These are phyloP conservation scores for Solenopsis invicta DNA, from an alignment of 1,140 invertebrate genomes.

Conservation along the genomic window DNA sequence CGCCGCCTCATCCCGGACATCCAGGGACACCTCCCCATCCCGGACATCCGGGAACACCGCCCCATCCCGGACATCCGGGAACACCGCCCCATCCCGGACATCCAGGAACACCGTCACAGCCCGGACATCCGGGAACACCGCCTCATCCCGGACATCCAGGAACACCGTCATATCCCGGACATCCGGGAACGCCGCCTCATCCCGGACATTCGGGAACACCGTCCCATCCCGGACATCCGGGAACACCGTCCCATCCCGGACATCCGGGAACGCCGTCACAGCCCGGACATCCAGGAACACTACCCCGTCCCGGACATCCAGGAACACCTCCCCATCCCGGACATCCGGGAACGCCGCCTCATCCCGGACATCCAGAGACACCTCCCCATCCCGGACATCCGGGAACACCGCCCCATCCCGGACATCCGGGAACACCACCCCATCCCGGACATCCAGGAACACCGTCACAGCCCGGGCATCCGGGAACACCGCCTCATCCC, in stretches of 20 bases:
- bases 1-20: conserved; percentile 52
- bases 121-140: conserved; percentile 40
- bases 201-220: too few relatives aligned
- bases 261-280: background rate
- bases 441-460: conserved; percentile 1
- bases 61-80: conserved; percentile 85
- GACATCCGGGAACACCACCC: conserved; percentile 81
- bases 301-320: too few relatives aligned
- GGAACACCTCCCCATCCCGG: too few relatives aligned
- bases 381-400: conserved; percentile 77
- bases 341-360: too few relatives aligned
- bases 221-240: too few relatives aligned
- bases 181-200: conserved; percentile 76
- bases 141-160: background rate
- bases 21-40: conserved; percentile 45
- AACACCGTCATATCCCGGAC: conserved; percentile 80
- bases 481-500: conserved; percentile 32
- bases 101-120: too few relatives aligned
- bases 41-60: conserved; percentile 77
- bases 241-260: conserved; percentile 50
- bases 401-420: conserved; percentile 67
- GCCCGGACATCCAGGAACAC: too few relatives aligned
- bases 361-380: too few relatives aligned
- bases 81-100: background rate
- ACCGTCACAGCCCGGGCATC: background rate